Evolutionary conservation across 2,888 invertebrate species (phyloP).

Genomic region (Calameuta pallipes): DNA sequence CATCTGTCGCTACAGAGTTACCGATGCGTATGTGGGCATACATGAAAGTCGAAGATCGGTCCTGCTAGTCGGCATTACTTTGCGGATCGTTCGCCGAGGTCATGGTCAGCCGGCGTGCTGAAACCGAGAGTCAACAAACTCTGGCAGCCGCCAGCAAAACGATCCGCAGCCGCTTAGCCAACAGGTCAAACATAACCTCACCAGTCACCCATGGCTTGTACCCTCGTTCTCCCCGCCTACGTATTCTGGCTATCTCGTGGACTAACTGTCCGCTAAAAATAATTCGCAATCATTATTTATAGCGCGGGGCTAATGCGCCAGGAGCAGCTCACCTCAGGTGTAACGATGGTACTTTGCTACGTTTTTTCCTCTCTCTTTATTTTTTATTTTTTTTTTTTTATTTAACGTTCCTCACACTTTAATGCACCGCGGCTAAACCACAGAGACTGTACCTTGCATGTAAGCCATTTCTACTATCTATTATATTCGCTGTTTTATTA

Average conservation of each 20-base stretch:
- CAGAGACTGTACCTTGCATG: background rate
- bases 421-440: background rate
- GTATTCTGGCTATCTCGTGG: constrained; percentile 5
- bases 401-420: background rate
- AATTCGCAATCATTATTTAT: constrained; percentile 41
- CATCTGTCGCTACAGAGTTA: background rate
- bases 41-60: constrained; percentile 24
- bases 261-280: constrained; percentile 36
- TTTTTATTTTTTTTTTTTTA: too few species aligned
- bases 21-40: background rate
- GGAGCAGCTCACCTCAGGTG: background rate
- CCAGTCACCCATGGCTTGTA: constrained; percentile 26
- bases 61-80: constrained; percentile 46
- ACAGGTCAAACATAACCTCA: constrained; percentile 36
- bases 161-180: constrained; percentile 37
- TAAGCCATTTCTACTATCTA: background rate
- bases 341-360: background rate
- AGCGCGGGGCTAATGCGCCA: constrained; percentile 12
- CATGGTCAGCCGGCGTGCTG: constrained; percentile 63
- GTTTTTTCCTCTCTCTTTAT: background rate
- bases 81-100: constrained; percentile 63
- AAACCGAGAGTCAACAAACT: constrained; percentile 66
- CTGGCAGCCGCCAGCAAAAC: constrained; percentile 34
- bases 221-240: constrained; percentile 5
- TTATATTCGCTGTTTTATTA: background rate